Percentiles rank a stretch among this genome's conserved stretches.
Evolutionary conservation across 2,113 vertebrate genomes (phyloP).

Genomic region (Mus musculus): GRCm39 chr14:123567501-123568000

Average conservation of each 20-base stretch:
- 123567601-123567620: neutral
- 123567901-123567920: neutral
- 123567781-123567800: neutral
- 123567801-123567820: neutral
- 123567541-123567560: no score
- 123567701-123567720: neutral
- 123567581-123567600: no score
- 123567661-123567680: neutral
- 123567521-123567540: neutral
- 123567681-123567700: neutral
- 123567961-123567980: neutral
- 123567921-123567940: neutral
- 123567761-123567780: neutral
- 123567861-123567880: neutral
- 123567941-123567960: neutral
- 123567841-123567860: neutral
- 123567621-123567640: neutral
- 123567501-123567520: fast-evolving
- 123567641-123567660: neutral
- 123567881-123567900: neutral
- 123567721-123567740: neutral
- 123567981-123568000: neutral
- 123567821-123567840: neutral
- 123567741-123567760: neutral
- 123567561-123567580: fast-evolving